Evolutionary conservation across 2,797 vertebrate species (phyloP).

Genomic region (Arctocebus calabarensis): DNA sequence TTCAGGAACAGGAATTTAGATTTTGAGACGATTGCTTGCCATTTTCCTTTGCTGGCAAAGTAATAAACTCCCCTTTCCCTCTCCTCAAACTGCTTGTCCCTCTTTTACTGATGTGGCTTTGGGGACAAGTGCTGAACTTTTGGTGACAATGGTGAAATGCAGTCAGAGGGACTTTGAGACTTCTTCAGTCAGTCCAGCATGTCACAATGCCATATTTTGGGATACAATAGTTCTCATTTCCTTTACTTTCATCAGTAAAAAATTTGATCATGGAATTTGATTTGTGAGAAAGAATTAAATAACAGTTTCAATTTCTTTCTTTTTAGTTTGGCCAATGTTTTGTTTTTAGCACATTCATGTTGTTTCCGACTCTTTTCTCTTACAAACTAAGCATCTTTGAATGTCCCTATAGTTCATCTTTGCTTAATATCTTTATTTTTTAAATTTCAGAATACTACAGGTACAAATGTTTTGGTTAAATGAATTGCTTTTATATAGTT

Average conservation of each 20-base stretch:
- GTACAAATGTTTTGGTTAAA: too few species aligned
- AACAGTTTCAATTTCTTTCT: not conserved
- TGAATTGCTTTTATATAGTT: too few species aligned
- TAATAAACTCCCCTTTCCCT: too few species aligned
- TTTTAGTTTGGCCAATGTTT: not conserved
- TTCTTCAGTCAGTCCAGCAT: not conserved
- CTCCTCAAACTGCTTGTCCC: too few species aligned
- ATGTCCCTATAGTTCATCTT: not conserved
- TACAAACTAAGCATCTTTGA: not conserved
- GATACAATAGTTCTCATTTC: not conserved
- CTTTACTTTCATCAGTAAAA: not conserved
- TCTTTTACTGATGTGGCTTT: too few species aligned
- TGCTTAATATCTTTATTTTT: not conserved
- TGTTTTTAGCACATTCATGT: not conserved
- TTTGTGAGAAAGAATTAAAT: not conserved
- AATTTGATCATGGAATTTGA: not conserved
- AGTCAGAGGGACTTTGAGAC: not conserved
- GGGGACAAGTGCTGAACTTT: too few species aligned
- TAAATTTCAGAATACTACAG: too few species aligned
- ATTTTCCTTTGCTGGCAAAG: too few species aligned
- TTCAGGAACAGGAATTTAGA: too few species aligned
- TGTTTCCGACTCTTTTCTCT: conserved; percentile 22
- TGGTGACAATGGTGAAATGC: too few species aligned
- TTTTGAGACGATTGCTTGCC: too few species aligned
- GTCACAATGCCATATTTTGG: not conserved